phyloP scores from a whole-genome alignment of 2,888 invertebrate species.

The Caenorhabditis plicata region DNA sequence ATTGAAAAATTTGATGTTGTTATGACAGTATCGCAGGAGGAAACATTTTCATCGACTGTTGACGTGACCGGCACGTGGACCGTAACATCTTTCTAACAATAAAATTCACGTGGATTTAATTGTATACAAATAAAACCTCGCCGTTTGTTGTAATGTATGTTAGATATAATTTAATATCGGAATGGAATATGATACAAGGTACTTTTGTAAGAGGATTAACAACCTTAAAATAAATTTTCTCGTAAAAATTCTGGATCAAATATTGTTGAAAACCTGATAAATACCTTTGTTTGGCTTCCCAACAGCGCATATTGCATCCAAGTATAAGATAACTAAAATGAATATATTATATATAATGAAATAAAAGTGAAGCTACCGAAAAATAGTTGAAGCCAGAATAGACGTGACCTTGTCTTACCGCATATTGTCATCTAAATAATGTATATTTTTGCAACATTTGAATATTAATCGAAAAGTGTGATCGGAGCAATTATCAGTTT shows the following conservation, averaged over 20 bases:
- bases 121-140: conserved; percentile 5
- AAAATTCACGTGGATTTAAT: not conserved
- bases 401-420: too few relatives aligned
- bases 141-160: conserved; percentile 23
- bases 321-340: not conserved
- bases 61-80: conserved; percentile 29
- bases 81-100: conserved; percentile 20
- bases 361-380: too few relatives aligned
- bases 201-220: conserved; percentile 5
- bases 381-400: too few relatives aligned
- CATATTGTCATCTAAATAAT: too few relatives aligned
- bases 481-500: too few relatives aligned
- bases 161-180: conserved; percentile 35
- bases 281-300: conserved; percentile 17
- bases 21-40: conserved; percentile 12
- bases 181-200: conserved; percentile 29
- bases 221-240: too few relatives aligned
- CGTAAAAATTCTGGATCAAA: too few relatives aligned
- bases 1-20: conserved; percentile 8
- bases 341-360: too few relatives aligned
- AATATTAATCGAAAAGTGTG: too few relatives aligned
- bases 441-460: too few relatives aligned
- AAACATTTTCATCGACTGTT: conserved; percentile 4
- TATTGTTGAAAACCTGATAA: conserved; percentile 14
- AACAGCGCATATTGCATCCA: not conserved